A percentile compares a stretch with the other conserved stretches of the same genome.
Conservation (phyloP, 2,797 vertebrate species). For the Perodicticus potto region DNA sequence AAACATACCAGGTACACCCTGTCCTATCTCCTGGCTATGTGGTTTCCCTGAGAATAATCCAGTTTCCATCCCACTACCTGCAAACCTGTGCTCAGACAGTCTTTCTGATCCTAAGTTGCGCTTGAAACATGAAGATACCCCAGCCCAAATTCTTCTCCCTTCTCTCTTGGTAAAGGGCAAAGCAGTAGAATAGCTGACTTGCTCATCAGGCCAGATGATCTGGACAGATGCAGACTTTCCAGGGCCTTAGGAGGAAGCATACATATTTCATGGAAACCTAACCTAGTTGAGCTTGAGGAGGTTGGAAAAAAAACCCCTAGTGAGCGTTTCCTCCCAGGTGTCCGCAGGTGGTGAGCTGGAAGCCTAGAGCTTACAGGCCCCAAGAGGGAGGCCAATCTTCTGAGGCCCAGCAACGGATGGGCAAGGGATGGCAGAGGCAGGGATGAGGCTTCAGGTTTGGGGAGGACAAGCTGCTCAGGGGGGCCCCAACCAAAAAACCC, state of each 20-base stretch:
- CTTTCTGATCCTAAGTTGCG: neutral
- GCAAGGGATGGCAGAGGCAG: neutral
- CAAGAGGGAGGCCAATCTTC: neutral
- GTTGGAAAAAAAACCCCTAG: neutral
- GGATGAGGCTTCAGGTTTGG: neutral
- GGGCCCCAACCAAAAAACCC: neutral
- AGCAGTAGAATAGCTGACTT: neutral
- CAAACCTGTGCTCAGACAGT: neutral
- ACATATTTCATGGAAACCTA: constrained; percentile 57
- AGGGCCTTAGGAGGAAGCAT: constrained; percentile 27
- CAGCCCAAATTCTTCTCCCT: neutral
- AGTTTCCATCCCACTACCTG: neutral
- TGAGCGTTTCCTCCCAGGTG: neutral
- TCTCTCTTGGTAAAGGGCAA: neutral
- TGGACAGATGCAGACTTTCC: neutral
- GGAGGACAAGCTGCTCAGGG: neutral
- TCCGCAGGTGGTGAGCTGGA: neutral
- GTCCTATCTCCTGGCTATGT: neutral
- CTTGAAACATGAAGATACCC: neutral
- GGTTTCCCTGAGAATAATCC: neutral
- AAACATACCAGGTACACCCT: neutral
- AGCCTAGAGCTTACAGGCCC: neutral
- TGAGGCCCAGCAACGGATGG: neutral
- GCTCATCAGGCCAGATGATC: neutral
- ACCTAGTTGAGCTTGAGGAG: neutral